These are phyloP conservation scores for Formica selysi DNA, from an alignment of 1,140 invertebrate species.

Conservation along the genomic window DNA sequence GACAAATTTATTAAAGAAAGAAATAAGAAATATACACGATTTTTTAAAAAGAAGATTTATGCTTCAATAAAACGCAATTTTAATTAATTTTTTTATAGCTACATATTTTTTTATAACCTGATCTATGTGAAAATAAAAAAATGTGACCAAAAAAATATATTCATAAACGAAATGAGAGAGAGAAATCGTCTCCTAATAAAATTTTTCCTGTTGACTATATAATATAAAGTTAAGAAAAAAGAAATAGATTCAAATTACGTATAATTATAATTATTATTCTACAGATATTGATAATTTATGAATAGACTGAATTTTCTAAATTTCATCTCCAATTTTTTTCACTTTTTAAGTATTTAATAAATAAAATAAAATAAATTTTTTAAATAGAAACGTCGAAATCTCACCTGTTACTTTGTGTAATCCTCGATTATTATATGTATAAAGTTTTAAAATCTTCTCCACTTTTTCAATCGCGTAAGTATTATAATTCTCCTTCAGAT, in stretches of 20 bases:
- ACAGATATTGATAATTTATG: too few species aligned
- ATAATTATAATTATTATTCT: conserved; percentile 6
- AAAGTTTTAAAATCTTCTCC: background rate
- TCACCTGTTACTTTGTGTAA: conserved; percentile 11
- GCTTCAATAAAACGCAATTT: background rate
- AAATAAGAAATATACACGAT: background rate
- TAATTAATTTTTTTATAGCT: background rate
- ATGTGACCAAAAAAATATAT: background rate
- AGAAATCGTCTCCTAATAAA: background rate
- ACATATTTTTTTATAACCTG: background rate
- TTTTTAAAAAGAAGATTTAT: background rate
- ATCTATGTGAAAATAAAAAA: background rate
- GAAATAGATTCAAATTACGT: background rate
- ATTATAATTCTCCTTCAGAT: conserved; percentile 8
- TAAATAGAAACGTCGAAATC: conserved; percentile 20
- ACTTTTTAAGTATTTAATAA: background rate
- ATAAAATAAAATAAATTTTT: background rate
- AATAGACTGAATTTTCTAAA: too few species aligned
- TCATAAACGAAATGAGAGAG: background rate
- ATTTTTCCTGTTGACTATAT: background rate
- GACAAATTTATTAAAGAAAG: background rate
- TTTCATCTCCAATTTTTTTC: background rate
- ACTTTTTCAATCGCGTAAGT: conserved; percentile 20
- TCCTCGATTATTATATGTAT: background rate
- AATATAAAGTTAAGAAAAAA: background rate